These are phyloP conservation scores for Drosophila mojavensis DNA, from an alignment of 1,140 invertebrate genomes.

Conservation along the genomic window DNA sequence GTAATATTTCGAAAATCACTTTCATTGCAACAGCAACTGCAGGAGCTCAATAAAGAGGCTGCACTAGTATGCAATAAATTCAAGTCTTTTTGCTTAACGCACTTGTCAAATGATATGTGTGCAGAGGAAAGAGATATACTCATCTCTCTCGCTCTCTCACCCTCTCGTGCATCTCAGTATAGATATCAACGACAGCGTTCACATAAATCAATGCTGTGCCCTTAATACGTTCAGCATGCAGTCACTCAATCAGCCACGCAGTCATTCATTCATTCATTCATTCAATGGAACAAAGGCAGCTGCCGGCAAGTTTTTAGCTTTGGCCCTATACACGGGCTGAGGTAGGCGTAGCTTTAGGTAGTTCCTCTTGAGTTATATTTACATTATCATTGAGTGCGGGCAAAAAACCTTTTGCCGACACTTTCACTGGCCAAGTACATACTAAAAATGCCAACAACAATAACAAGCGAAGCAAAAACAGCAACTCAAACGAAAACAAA, in stretches of 20 bases:
- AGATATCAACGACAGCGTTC: slow-evolving; percentile 21
- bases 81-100: slow-evolving; percentile 6
- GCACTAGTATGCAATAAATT: neutral
- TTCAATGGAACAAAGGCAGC: slow-evolving; percentile 53
- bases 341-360: slow-evolving; percentile 10
- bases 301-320: slow-evolving; percentile 55
- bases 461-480: slow-evolving; percentile 46
- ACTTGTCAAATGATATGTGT: slow-evolving; percentile 9
- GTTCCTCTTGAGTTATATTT: slow-evolving; percentile 45
- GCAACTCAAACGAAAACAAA: slow-evolving; percentile 50
- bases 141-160: too few relatives aligned
- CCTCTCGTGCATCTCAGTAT: neutral
- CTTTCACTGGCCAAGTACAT: slow-evolving; percentile 70
- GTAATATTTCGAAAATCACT: slow-evolving; percentile 25
- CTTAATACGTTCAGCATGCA: slow-evolving; percentile 47
- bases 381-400: slow-evolving; percentile 39
- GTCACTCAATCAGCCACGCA: slow-evolving; percentile 33
- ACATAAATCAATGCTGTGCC: slow-evolving; percentile 75
- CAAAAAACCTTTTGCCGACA: slow-evolving; percentile 60
- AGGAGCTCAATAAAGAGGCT: slow-evolving; percentile 7
- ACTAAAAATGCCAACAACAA: slow-evolving; percentile 49
- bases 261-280: slow-evolving; percentile 37
- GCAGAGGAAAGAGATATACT: neutral
- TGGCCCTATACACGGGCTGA: slow-evolving; percentile 16
- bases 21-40: slow-evolving; percentile 28